Conservation (phyloP, 2,888 invertebrate species). For the Brachypterus glaber region DNA sequence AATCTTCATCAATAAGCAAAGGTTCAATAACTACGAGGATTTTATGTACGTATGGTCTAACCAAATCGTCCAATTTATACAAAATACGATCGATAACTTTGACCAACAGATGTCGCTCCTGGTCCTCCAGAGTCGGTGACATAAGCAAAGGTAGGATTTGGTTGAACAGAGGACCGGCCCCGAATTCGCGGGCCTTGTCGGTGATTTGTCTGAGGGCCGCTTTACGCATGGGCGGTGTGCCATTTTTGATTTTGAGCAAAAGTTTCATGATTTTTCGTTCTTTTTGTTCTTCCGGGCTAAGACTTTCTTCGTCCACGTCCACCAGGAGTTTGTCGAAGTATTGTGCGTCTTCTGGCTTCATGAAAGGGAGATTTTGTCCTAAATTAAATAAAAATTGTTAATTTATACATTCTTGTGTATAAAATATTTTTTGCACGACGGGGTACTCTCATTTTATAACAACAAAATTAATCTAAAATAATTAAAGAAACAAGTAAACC, state of each 20-base stretch:
- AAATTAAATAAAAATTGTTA: too few species aligned
- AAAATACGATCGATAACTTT: slow-evolving; percentile 98
- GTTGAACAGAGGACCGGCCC: slow-evolving; percentile 97
- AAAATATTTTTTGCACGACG: too few species aligned
- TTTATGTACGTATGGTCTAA: slow-evolving; percentile 98
- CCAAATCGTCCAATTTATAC: slow-evolving; percentile 96
- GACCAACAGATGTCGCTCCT: slow-evolving; percentile 95
- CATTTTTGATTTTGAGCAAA: slow-evolving; percentile 96
- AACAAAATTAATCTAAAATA: too few species aligned
- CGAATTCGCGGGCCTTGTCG: slow-evolving; percentile 96
- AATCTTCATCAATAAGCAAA: slow-evolving; percentile 96
- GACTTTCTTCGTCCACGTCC: slow-evolving; percentile 93
- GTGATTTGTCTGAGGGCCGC: slow-evolving; percentile 95
- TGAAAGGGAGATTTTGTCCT: slow-evolving; percentile 89
- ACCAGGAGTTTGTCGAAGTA: slow-evolving; percentile 97
- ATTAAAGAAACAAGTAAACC: too few species aligned
- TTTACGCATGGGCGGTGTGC: slow-evolving; percentile 99
- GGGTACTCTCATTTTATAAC: too few species aligned
- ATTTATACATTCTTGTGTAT: too few species aligned
- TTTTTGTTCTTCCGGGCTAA: slow-evolving; percentile 94
- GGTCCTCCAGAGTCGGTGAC: slow-evolving; percentile 99
- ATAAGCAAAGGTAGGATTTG: slow-evolving; percentile 98
- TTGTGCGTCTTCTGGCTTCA: slow-evolving; percentile 99
- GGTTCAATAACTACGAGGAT: slow-evolving; percentile 99
- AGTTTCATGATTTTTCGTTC: slow-evolving; percentile 99